phyloP scores from a whole-genome alignment of 2,888 invertebrate genomes.

The Pandemis heparana region DNA sequence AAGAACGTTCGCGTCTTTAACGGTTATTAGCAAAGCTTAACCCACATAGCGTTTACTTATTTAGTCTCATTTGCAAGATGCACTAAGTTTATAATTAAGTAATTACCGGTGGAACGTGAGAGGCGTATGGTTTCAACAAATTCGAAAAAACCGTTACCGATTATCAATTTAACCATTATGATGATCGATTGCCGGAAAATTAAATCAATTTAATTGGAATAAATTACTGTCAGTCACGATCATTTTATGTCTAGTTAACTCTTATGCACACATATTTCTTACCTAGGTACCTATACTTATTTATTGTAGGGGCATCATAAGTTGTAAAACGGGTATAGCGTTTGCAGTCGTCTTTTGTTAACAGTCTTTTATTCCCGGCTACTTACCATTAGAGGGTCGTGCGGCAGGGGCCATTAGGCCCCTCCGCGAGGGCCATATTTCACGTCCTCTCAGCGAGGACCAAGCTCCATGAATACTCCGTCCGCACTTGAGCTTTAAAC shows the following conservation, averaged over 20 bases:
- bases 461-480: conserved; percentile 63
- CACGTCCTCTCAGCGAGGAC: conserved; percentile 59
- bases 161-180: conserved; percentile 38
- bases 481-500: conserved; percentile 56
- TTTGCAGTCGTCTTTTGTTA: conserved; percentile 39
- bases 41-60: conserved; percentile 41
- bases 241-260: conserved; percentile 24
- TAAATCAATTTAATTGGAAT: conserved; percentile 41
- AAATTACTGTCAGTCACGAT: conserved; percentile 33
- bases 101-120: conserved; percentile 36
- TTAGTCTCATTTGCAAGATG: conserved; percentile 41
- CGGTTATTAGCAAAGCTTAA: conserved; percentile 42
- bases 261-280: background rate
- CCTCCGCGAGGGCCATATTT: conserved; percentile 68
- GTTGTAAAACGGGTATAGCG: background rate
- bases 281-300: background rate
- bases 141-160: conserved; percentile 41
- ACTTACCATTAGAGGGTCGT: conserved; percentile 61
- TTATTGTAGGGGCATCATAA: background rate
- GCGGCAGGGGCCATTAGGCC: conserved; percentile 63
- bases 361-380: conserved; percentile 51
- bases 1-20: conserved; percentile 29
- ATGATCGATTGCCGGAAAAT: conserved; percentile 42
- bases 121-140: conserved; percentile 36
- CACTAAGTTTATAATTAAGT: conserved; percentile 42